Evolutionary conservation across 2,888 invertebrate genomes (phyloP).

Genomic region (Lysandra coridon): DNA sequence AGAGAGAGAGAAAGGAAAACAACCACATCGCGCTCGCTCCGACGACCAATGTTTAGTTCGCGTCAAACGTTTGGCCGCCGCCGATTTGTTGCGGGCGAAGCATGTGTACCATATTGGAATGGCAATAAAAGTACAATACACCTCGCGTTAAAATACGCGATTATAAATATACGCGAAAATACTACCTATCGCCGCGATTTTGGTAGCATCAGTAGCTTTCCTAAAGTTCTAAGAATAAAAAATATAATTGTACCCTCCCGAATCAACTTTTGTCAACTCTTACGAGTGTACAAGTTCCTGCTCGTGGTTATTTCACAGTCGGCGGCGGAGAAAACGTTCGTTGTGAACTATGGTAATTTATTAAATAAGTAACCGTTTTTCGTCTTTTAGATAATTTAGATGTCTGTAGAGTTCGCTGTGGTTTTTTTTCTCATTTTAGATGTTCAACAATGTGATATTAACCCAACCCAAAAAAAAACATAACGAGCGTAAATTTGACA

Average conservation of each 20-base stretch:
- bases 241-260: not conserved
- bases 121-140: not conserved
- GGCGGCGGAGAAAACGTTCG: not conserved
- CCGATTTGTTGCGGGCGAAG: not conserved
- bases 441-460: slow-evolving; percentile 52
- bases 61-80: slow-evolving; percentile 1
- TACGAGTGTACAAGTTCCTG: too few species aligned
- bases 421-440: not conserved
- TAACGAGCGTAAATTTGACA: not conserved
- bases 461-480: slow-evolving; percentile 66
- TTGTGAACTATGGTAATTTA: not conserved
- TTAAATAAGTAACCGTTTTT: not conserved
- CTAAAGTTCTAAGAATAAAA: not conserved
- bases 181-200: too few species aligned
- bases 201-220: not conserved
- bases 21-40: slow-evolving; percentile 8
- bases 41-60: not conserved
- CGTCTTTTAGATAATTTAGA: not conserved
- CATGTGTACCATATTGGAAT: not conserved
- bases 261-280: not conserved
- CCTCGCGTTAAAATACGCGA: not conserved
- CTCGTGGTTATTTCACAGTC: not conserved
- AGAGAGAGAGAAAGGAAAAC: too few species aligned
- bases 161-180: too few species aligned
- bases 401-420: slow-evolving; percentile 17